Conservation (phyloP, 2,888 invertebrate species). For the Apocheima hispidaria region DNA sequence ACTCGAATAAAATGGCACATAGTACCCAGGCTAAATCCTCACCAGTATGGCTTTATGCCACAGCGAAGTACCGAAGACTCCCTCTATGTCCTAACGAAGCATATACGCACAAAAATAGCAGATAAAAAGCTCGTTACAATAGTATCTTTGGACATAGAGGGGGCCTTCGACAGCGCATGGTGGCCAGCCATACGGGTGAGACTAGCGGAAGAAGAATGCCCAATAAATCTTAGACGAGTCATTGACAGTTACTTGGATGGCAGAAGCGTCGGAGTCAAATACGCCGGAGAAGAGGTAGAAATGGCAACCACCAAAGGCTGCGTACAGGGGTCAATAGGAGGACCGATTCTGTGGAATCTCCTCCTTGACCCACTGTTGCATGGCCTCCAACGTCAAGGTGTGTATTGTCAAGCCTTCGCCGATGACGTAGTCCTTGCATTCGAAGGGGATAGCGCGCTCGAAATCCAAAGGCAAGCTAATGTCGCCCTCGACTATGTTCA, state of each 20-base stretch:
- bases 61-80: too few relatives aligned
- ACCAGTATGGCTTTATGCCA: too few relatives aligned
- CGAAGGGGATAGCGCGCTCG: background rate
- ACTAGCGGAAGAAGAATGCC: background rate
- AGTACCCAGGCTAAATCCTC: too few relatives aligned
- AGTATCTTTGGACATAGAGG: too few relatives aligned
- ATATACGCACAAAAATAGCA: too few relatives aligned
- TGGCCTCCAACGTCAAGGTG: background rate
- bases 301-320: background rate
- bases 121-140: too few relatives aligned
- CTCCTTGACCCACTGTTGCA: background rate
- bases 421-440: background rate
- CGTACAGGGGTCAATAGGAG: background rate
- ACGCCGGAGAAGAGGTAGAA: background rate
- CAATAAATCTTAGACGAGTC: background rate
- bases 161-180: too few relatives aligned
- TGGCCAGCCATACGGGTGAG: background rate
- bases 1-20: too few relatives aligned
- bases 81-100: too few relatives aligned
- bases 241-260: background rate
- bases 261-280: background rate
- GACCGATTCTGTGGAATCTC: background rate
- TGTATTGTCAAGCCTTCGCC: background rate
- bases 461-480: background rate
- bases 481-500: background rate